These are phyloP conservation scores for Vombatus ursinus DNA, from an alignment of 2,113 vertebrate genomes.

Conservation along the genomic window DNA sequence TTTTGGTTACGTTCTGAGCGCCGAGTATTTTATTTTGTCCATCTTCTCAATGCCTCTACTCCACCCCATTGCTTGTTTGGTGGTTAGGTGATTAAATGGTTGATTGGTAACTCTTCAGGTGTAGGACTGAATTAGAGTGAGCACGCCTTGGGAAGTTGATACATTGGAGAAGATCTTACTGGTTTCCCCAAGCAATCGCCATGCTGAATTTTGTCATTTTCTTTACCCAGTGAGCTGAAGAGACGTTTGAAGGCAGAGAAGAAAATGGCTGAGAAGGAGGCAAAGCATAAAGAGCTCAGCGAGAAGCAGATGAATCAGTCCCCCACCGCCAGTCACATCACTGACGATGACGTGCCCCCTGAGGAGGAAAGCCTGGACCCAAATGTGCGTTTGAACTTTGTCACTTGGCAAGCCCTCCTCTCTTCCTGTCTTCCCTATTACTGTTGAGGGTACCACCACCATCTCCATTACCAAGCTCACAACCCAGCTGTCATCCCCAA, in stretches of 20 bases:
- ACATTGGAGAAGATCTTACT: background rate
- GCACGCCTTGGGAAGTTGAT: background rate
- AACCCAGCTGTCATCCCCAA: no score
- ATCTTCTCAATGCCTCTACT: background rate
- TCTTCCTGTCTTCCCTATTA: no score
- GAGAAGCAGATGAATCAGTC: conserved; percentile 80
- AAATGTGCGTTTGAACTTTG: conserved; percentile 87
- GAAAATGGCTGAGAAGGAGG: conserved; percentile 94
- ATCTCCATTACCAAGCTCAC: no score
- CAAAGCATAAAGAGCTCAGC: conserved; percentile 89
- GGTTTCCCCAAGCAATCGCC: background rate
- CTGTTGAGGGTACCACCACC: no score
- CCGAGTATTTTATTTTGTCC: conserved; percentile 20
- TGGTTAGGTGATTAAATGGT: background rate
- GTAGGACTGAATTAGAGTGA: background rate
- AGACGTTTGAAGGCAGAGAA: conserved; percentile 96
- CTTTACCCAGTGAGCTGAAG: conserved; percentile 92
- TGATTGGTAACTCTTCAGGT: background rate
- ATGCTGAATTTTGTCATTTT: background rate
- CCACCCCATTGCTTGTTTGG: background rate
- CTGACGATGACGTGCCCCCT: conserved; percentile 72
- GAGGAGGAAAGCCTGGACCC: conserved; percentile 96
- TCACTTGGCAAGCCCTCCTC: background rate
- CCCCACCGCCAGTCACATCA: conserved; percentile 55
- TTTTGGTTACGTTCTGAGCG: background rate